Conservation (phyloP, 2,113 vertebrate genomes). For the Danionella cerebrum region DNA sequence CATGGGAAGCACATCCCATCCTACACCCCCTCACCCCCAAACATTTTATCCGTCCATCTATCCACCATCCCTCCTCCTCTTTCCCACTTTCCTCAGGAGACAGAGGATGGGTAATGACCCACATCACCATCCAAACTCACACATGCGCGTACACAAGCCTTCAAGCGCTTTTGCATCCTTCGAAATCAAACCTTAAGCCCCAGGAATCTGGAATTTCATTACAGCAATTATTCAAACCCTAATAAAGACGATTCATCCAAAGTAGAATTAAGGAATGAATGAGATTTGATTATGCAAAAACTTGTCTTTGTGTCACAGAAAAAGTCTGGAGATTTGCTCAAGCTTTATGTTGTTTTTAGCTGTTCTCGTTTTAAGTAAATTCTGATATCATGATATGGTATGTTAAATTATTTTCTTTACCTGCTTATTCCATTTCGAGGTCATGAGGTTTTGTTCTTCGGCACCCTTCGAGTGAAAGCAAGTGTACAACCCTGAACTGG, state of each 20-base stretch:
- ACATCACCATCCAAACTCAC: constrained; percentile 58
- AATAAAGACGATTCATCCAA: not conserved
- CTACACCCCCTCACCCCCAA: constrained; percentile 27
- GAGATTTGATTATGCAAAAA: too few species aligned
- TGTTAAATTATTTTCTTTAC: too few species aligned
- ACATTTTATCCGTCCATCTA: constrained; percentile 36
- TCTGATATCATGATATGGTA: too few species aligned
- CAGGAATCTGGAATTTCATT: constrained; percentile 55
- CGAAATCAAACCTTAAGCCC: constrained; percentile 52
- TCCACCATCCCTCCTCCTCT: constrained; percentile 49
- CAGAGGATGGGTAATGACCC: constrained; percentile 65
- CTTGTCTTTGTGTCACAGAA: too few species aligned
- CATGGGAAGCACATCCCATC: constrained; percentile 39
- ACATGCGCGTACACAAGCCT: constrained; percentile 25
- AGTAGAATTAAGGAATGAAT: too few species aligned
- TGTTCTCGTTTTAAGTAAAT: too few species aligned
- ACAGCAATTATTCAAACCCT: constrained; percentile 3
- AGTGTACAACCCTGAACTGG: too few species aligned
- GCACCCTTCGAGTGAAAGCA: too few species aligned
- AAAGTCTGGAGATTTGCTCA: too few species aligned
- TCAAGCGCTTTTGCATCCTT: constrained; percentile 54
- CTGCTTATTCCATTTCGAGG: too few species aligned
- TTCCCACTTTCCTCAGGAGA: constrained; percentile 53
- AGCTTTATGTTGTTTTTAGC: too few species aligned
- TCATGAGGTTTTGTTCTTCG: too few species aligned